Base-by-base conservation (phyloP, 2,797 vertebrate genomes). In the Gymnothorax javanicus region DNA sequence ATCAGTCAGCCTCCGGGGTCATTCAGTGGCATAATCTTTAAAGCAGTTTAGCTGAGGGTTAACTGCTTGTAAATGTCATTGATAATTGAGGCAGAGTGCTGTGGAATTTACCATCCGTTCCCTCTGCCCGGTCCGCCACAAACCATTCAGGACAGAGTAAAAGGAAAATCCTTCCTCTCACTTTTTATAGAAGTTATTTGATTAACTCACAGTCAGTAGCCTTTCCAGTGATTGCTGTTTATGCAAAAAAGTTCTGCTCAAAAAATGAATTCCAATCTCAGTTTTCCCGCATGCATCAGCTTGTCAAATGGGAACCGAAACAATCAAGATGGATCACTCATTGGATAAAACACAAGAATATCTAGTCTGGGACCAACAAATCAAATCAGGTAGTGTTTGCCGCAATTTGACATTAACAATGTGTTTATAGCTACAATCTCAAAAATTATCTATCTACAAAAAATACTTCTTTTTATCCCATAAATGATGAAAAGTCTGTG, bases 91-190 rank as follows among this genome's bases (percentile, higher is more conserved):
- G 77, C 52, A 52, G 77, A 56, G 77, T 52, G 3, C 73, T 56
- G 77, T 81, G 77, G 56, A 81, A 81, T 81, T 54, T 81, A 81
- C 56, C 77, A 81, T n/a, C 77, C 23, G 6, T 23, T 81, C 52
- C 17, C 52, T 56, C n/a, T 56, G 77, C 50, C 77, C 12, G 7
- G 52, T 52, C 77, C 1, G 33, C 77, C 20, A 7, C 77, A 56
- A 12, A n/a, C 52, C 5, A 6, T 33, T 43, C 71, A 43, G 71
- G 27, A 43, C 9, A 9, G 20, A 33, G 17, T 81, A 50, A 81
- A 56, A 54, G 23, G 77, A 81, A 56, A 54, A 54, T 2, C 77
- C 17, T n/a, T 81, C 52, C 77, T n/a, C 50, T 81, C 15, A 56
- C 52, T 56, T 56, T 81, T 81, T 56, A 12, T 52, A 81, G 52